phyloP scores from a whole-genome alignment of 2,797 vertebrate genomes.

The Pseudomugil tenellus region DNA sequence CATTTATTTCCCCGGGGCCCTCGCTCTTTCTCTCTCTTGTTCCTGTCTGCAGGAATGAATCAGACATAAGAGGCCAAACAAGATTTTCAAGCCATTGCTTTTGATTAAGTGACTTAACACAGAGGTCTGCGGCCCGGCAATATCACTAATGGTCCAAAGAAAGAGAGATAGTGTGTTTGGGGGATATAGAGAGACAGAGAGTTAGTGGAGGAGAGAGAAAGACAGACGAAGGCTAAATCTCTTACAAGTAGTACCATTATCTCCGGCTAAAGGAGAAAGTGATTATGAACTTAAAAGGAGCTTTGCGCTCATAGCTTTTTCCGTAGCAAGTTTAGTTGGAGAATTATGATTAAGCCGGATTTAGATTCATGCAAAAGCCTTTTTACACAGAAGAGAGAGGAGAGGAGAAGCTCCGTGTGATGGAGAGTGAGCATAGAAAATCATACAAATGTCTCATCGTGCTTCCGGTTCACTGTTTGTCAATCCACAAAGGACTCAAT shows the following conservation, averaged over 20 bases:
- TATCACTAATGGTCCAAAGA: slow-evolving; percentile 99
- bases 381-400: slow-evolving; percentile 54
- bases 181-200: slow-evolving; percentile 48
- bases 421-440: background rate
- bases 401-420: slow-evolving; percentile 7
- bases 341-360: slow-evolving; percentile 77
- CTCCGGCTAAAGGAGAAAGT: slow-evolving; percentile 86
- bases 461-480: background rate
- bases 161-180: slow-evolving; percentile 86
- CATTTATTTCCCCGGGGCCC: slow-evolving; percentile 67
- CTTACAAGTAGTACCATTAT: slow-evolving; percentile 89
- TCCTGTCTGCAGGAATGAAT: slow-evolving; percentile 97
- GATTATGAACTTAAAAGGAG: slow-evolving; percentile 84
- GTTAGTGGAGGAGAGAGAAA: slow-evolving; percentile 39
- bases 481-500: background rate
- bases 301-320: slow-evolving; percentile 73
- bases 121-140: slow-evolving; percentile 94
- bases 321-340: slow-evolving; percentile 79
- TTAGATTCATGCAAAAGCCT: slow-evolving; percentile 67
- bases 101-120: slow-evolving; percentile 99
- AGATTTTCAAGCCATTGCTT: slow-evolving; percentile 99
- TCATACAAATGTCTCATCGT: slow-evolving; percentile 34
- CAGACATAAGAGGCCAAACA: slow-evolving; percentile 96
- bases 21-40: slow-evolving; percentile 77
- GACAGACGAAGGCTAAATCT: slow-evolving; percentile 69